Conservation (phyloP, 2,113 vertebrate genomes). For the Todiramphus saurophagus region DNA sequence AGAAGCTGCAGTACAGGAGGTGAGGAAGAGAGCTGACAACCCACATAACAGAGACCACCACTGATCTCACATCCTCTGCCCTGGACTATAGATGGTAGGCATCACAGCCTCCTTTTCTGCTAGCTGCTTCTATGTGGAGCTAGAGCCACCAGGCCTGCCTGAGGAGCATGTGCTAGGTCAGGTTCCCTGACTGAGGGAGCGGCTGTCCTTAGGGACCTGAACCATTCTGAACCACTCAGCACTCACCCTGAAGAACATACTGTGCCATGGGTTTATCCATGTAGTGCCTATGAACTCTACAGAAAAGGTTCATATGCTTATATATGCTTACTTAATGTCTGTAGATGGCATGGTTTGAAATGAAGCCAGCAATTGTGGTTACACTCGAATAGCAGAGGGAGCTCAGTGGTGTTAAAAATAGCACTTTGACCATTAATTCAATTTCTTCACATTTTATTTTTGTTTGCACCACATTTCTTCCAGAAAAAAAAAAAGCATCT, state of each 20-base stretch:
- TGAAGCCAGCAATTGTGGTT: not conserved
- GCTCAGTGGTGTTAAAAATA: not conserved
- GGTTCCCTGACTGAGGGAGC: not conserved
- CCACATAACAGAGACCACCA: fast-evolving
- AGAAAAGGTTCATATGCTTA: not conserved
- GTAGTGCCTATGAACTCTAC: not conserved
- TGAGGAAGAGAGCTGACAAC: not conserved
- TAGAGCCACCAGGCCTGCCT: not conserved
- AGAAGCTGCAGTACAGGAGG: not conserved
- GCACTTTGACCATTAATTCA: not conserved
- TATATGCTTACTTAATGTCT: not conserved
- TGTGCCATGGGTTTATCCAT: not conserved
- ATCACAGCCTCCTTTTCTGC: not conserved
- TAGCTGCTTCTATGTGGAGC: not conserved
- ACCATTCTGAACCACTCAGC: not conserved
- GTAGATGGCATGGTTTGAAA: not conserved
- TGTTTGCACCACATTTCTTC: not conserved
- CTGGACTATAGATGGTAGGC: not conserved
- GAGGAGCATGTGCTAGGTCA: not conserved
- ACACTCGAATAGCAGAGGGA: not conserved
- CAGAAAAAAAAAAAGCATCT: not conserved
- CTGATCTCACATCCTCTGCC: not conserved
- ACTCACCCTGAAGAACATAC: not conserved
- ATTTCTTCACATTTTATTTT: not conserved
- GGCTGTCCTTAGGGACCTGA: not conserved